Base-by-base conservation (phyloP, 2,888 invertebrate species). In the Epistrophe grossulariae region DNA sequence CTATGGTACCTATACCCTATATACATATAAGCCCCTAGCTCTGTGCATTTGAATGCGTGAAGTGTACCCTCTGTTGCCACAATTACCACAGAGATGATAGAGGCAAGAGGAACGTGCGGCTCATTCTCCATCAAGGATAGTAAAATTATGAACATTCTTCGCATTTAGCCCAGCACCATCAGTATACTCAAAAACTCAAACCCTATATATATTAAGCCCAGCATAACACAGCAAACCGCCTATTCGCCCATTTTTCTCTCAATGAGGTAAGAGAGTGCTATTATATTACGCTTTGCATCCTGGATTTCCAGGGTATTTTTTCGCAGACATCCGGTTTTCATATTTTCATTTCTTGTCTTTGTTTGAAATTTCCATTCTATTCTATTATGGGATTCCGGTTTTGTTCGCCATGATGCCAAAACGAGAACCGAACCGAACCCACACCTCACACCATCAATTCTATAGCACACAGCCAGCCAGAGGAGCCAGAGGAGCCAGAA, bases 271-370 rank as follows among this genome's bases (percentile, higher is more conserved):
- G 50, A 64, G 38, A 19, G 85, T 73, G 64, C 81, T 73, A 78
- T 85, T 82, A 85, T 85, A 70, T 62, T 81, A 82, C 62, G 78
- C 78, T 85, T 78, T 85, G 85, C 85, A 81, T 85, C 81, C 81
- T 81, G 85, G 78, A 85, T 78, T 81, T 78, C 43, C 24, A 62
- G 60, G 50, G 35, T 19, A 31, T 64, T 79, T 68, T 76, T 60
- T 38, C 71, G 10, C 79, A 71, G 72, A 78, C 78, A 74, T 79
- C 74, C 74, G 45, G 83, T 79, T 79, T 68, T 80, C 80, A 72
- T 66, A 72, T 72, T 77, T 77, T 31, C 66, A 45, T 77, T 68
- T 70, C 70, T 43, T 43, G 40, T 48, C 48, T 64, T 79, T 80
- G 76, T 57, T 70, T 64, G 70, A 52, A 80, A 50, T 82, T 78